Evolutionary conservation across 35 echinoderm and acorn worm species (phyloP).

Genomic region (Lytechinus variegatus): DNA sequence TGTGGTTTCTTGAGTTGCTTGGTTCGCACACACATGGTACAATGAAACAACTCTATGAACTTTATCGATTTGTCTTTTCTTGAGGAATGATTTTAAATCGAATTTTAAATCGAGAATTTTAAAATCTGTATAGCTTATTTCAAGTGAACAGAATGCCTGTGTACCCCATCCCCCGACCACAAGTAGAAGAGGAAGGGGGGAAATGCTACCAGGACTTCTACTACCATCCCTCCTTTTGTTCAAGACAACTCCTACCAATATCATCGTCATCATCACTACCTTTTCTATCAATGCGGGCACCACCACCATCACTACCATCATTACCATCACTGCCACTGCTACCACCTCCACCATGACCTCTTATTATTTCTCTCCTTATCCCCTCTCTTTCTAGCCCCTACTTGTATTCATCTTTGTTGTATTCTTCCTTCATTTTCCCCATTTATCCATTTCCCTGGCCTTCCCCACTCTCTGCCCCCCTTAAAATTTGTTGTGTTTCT

Average conservation of each 20-base stretch:
- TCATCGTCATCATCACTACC: not conserved
- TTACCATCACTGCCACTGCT: not conserved
- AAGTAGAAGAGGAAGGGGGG: too few species aligned
- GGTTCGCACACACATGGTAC: not conserved
- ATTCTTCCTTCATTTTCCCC: too few species aligned
- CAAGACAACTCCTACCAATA: too few species aligned
- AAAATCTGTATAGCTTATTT: too few species aligned
- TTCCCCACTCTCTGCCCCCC: not conserved
- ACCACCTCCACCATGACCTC: not conserved
- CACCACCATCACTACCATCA: not conserved
- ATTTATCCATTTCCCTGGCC: too few species aligned
- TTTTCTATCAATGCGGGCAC: too few species aligned
- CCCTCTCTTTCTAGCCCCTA: not conserved
- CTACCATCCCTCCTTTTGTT: too few species aligned
- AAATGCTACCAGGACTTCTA: too few species aligned
- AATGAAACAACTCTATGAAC: not conserved
- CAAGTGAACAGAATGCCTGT: too few species aligned
- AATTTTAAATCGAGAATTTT: too few species aligned
- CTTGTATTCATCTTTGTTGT: too few species aligned
- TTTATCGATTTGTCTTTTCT: not conserved
- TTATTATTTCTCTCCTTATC: not conserved
- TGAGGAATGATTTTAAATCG: not conserved
- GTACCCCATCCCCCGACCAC: too few species aligned
- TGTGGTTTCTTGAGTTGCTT: not conserved
- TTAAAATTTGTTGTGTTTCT: not conserved